Evolutionary conservation across 2,888 invertebrate genomes (phyloP), one percentile per base, ranked within the genome.

Genomic region (Cheilosia urbana): DNA sequence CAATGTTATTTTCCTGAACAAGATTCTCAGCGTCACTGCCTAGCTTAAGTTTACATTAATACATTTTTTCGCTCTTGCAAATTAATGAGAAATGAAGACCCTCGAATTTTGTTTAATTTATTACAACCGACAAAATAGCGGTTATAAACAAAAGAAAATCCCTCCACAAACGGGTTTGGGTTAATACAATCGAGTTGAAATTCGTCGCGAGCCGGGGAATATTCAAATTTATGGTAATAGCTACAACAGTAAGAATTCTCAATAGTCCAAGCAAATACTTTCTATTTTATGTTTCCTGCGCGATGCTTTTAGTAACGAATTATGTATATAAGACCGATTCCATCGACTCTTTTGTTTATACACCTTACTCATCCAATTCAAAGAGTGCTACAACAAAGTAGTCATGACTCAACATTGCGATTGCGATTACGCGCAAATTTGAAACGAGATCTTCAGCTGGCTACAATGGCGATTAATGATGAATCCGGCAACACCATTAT

Each of bases 361-460:
- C 55, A 49, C 27, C 27, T 65, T 40, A 71, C 71, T 62, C 62
- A 60, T 34, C 21, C 27, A 15, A 51, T 15, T 19, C n/a, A 15
- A 2, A n/a, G 17, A n/a, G 5, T 7, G 21, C 15, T 19, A 24
- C 4, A 72, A 53, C 34, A 62, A 63, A 73, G 24, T 17, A 71
- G 17, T 17, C 17, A 24, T 73, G 73, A 73, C 45, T 73, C 73
- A 73, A 21, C 63, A 40, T 30, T 15, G 45, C n/a, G 47, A 63
- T 24, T 73, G 15, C 40, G 49, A 60, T 19, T 60, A 34, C 34
- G 62, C 45, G 62, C 15, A 19, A 47, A n/a, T 57, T 57, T 19
- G n/a, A 49, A 65, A 57, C 27, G n/a, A 65, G n/a, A 53, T 63
- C 63, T 73, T 55, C 21, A 63, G 57, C 19, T 75, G 75, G 53